Evolutionary conservation across 1,140 invertebrate genomes (phyloP).

Genomic region (Telenomus remus): DNA sequence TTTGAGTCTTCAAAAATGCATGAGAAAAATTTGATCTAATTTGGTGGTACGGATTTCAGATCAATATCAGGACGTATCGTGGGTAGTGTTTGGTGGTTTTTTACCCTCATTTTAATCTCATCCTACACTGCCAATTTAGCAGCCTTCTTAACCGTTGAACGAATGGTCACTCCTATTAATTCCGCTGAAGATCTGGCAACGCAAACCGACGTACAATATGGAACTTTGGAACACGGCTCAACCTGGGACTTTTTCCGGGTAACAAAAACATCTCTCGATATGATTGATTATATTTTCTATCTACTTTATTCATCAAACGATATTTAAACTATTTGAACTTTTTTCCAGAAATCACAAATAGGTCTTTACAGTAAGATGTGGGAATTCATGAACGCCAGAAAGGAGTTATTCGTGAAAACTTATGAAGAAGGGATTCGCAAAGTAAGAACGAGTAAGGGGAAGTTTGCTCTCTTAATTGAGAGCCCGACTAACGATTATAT

Average conservation of each 20-base stretch:
- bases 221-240: constrained; percentile 89
- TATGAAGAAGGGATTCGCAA: constrained; percentile 90
- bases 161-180: constrained; percentile 95
- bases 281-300: too few species aligned
- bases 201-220: constrained; percentile 97
- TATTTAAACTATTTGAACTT: not conserved
- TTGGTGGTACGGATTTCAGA: constrained; percentile 72
- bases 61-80: constrained; percentile 91
- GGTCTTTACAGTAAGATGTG: constrained; percentile 95
- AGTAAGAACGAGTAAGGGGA: constrained; percentile 89
- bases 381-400: constrained; percentile 93
- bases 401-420: constrained; percentile 87
- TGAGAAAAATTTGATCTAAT: too few species aligned
- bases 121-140: constrained; percentile 93
- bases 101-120: constrained; percentile 91
- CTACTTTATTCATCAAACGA: not conserved
- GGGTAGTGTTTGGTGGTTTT: constrained; percentile 92
- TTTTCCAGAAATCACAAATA: constrained; percentile 88
- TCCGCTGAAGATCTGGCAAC: constrained; percentile 94
- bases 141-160: constrained; percentile 90
- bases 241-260: constrained; percentile 96
- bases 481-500: constrained; percentile 96
- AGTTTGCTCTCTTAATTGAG: constrained; percentile 96
- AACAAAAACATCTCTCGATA: constrained; percentile 39
- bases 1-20: too few species aligned